Evolutionary conservation across 1,140 invertebrate genomes (phyloP).

Genomic region (Colletes gigas): DNA sequence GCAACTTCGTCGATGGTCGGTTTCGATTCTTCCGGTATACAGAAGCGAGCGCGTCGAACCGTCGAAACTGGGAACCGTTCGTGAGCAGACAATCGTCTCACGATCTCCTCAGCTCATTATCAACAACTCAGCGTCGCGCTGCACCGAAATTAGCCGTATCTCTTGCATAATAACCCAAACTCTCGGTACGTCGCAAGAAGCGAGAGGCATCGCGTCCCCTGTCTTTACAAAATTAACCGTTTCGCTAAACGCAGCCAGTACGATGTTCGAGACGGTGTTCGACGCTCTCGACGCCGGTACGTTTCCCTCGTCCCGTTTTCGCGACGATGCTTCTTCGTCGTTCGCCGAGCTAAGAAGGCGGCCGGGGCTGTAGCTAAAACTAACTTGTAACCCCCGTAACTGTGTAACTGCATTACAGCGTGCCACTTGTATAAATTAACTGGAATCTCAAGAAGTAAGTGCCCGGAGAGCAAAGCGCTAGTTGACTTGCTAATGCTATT

Average conservation of each 20-base stretch:
- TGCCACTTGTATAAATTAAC: constrained; percentile 79
- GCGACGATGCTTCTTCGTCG: constrained; percentile 17
- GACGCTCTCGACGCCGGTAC: background rate
- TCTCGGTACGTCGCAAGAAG: background rate
- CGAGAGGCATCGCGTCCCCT: constrained; percentile 5
- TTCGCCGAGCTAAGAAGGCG: constrained; percentile 46
- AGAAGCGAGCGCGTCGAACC: background rate
- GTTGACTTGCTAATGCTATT: constrained; percentile 80
- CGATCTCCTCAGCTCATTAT: background rate
- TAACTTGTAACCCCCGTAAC: constrained; percentile 71
- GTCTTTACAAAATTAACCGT: constrained; percentile 28
- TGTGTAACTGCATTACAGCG: constrained; percentile 73
- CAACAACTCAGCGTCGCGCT: background rate
- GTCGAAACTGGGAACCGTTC: constrained; percentile 6
- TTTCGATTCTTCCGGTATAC: background rate
- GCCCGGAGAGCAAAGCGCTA: constrained; percentile 72
- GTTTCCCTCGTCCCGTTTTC: constrained; percentile 10
- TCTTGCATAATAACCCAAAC: constrained; percentile 39
- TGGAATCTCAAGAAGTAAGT: constrained; percentile 78
- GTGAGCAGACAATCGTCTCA: constrained; percentile 3
- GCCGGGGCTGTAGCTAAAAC: constrained; percentile 68
- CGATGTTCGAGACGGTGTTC: background rate
- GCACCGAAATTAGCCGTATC: constrained; percentile 36
- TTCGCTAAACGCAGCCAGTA: constrained; percentile 25
- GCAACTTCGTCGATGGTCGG: background rate